Evolutionary conservation across 2,888 invertebrate species (phyloP), one percentile per base, ranked within the genome.

Genomic region (Agrenia bidenticulata): DNA sequence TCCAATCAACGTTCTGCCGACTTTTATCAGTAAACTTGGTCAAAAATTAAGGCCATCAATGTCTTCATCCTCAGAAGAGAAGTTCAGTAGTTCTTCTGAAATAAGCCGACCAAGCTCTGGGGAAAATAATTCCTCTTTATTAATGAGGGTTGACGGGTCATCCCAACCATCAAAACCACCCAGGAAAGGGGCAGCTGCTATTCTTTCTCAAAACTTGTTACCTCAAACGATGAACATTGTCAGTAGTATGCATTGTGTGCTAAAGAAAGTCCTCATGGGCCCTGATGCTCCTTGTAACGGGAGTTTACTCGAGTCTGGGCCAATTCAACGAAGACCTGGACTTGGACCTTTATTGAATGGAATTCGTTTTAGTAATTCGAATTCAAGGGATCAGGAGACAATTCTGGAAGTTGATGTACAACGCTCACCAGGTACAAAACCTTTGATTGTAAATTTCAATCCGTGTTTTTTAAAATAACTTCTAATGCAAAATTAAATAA

Each of bases 181-280:
- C 7, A 53, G 53, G 17, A 9, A 42, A 1, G 59, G 64, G 11
- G 53, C 21, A 13, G 41, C 32, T 5, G 39, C 41, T 2, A 7
- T 59, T 1, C 50, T 64, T 5, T 42, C 64, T n/a, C 55, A 23
- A 27, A 61, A 53, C n/a, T 37, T 70, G 11, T 50, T 65, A 5
- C 65, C 70, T 2, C 70, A 63, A 39, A 61, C 64, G 17, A 61
- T 45, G 24, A 67, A 64, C n/a, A 64, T 70, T 2, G 39, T 70
- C 4, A 62, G 67, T 23, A 67, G 67, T 11, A 70, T 70, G 70
- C 64, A 67, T 23, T 70, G 70, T 32, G 67, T 70, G 32, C 50
- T 70, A 7, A 70, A 70, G 49, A 70, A 70, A 50, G 61, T 70
- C 42, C 45, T 70, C 4, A 42, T 70, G 17, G 70, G 70, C 13